Evolutionary conservation across 2,797 vertebrate genomes (phyloP), one percentile per base, ranked within the genome.

Genomic region (Enteromius paludinosus): DNA sequence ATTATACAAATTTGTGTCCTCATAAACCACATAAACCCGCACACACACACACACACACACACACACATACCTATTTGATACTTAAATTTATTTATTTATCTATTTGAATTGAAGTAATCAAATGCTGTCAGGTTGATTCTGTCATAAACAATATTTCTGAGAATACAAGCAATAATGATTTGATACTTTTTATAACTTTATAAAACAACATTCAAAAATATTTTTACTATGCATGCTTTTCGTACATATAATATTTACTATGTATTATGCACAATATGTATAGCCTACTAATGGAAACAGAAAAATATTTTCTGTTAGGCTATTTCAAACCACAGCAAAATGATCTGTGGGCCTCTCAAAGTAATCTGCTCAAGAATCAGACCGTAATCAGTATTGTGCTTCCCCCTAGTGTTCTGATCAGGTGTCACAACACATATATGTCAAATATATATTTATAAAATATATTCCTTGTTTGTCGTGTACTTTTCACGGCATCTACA

Each of bases 391-490:
- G 43, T 65, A 4, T n/a, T 41, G 30, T 64, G 30, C 59, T 73
- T 35, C 79, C 70, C 79, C 6, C 59, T 74, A 81, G 70, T 74
- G 79, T 41, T 52, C 30, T n/a, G 15, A 28, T 15, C 23, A 33
- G 11, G 56, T n/a, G 9, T 35, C 25, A 35, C n/a, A 41, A 9
- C 38, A 41, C 11, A 41, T 41, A 9, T 6, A 38, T 38, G 38
- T 41, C 30, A 30, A 33, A 33, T 33, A 33, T 33, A 33, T 33
- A 33, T 33, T 33, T 5, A 33, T 33, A 33, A 33, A 33, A 5
- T 33, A 33, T 33, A 33, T 33, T 0, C 3, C 33, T 33, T 33
- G 33, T 33, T 33, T 33, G 33, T 33, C 33, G 33, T 33, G 33
- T 33, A 33, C 33, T 33, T 33, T 33, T 33, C 33, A 33, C 33